Conservation (phyloP, 2,797 vertebrate species). For the Sebastes miniatus region DNA sequence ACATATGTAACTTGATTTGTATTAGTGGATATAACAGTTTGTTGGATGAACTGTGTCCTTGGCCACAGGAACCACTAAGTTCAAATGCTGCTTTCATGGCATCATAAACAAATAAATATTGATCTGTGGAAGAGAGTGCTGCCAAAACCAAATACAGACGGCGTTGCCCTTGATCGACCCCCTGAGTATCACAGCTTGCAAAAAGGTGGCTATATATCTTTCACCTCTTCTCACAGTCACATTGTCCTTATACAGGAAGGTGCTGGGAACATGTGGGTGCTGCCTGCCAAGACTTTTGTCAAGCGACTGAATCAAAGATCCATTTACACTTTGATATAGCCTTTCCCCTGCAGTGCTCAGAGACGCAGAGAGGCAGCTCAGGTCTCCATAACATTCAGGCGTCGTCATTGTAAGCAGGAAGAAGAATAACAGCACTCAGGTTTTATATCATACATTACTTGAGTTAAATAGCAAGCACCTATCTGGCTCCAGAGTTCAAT, state of each 20-base stretch:
- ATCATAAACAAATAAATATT: constrained; percentile 72
- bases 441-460: background rate
- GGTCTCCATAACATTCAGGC: background rate
- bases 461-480: background rate
- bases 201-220: constrained; percentile 27
- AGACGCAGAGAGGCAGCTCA: background rate
- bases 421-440: background rate
- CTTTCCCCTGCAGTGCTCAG: constrained; percentile 3
- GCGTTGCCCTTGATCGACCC: constrained; percentile 58
- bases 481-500: background rate
- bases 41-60: constrained; percentile 56
- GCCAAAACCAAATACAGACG: constrained; percentile 42
- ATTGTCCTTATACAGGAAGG: constrained; percentile 40
- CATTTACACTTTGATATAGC: constrained; percentile 31
- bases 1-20: constrained; percentile 38
- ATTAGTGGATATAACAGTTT: constrained; percentile 25
- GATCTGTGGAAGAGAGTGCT: constrained; percentile 44
- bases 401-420: constrained; percentile 1
- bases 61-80: constrained; percentile 37
- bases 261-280: background rate
- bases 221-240: constrained; percentile 33
- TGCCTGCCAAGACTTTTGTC: constrained; percentile 48
- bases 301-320: constrained; percentile 27
- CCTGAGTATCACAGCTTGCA: constrained; percentile 28
- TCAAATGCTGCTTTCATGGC: constrained; percentile 55